phyloP scores from a whole-genome alignment of 2,888 invertebrate genomes.

The Tromatobia lineatoria region DNA sequence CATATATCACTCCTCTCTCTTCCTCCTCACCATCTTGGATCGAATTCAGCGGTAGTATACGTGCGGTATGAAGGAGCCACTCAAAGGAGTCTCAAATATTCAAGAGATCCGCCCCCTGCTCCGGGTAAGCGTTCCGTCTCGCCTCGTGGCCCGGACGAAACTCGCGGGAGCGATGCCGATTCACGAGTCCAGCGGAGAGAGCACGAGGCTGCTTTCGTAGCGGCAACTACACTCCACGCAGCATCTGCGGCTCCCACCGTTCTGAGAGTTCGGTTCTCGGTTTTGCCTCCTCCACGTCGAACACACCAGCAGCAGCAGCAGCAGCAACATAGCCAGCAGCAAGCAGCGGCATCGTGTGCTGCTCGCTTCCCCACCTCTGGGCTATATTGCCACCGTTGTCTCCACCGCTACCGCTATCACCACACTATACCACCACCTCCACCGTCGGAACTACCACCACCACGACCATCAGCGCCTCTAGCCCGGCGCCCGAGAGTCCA shows the following conservation, averaged over 20 bases:
- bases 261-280: slow-evolving; percentile 47
- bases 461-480: slow-evolving; percentile 66
- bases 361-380: slow-evolving; percentile 58
- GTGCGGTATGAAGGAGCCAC: slow-evolving; percentile 63
- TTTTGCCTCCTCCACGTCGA: slow-evolving; percentile 52
- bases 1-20: slow-evolving; percentile 37
- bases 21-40: slow-evolving; percentile 27
- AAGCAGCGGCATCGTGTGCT: slow-evolving; percentile 50
- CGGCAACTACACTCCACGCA: slow-evolving; percentile 24
- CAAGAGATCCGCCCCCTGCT: slow-evolving; percentile 66
- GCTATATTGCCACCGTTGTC: slow-evolving; percentile 64
- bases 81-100: slow-evolving; percentile 75
- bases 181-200: slow-evolving; percentile 4
- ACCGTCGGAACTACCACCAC: slow-evolving; percentile 58
- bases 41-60: slow-evolving; percentile 46
- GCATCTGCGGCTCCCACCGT: slow-evolving; percentile 64
- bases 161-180: slow-evolving; percentile 17
- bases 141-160: slow-evolving; percentile 28
- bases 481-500: slow-evolving; percentile 78
- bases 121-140: slow-evolving; percentile 19
- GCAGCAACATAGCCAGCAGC: not conserved
- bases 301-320: slow-evolving; percentile 28
- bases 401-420: slow-evolving; percentile 57
- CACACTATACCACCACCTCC: slow-evolving; percentile 68
- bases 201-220: slow-evolving; percentile 39